phyloP scores from a whole-genome alignment of 2,113 vertebrate genomes.

The Theristicus caerulescens region DNA sequence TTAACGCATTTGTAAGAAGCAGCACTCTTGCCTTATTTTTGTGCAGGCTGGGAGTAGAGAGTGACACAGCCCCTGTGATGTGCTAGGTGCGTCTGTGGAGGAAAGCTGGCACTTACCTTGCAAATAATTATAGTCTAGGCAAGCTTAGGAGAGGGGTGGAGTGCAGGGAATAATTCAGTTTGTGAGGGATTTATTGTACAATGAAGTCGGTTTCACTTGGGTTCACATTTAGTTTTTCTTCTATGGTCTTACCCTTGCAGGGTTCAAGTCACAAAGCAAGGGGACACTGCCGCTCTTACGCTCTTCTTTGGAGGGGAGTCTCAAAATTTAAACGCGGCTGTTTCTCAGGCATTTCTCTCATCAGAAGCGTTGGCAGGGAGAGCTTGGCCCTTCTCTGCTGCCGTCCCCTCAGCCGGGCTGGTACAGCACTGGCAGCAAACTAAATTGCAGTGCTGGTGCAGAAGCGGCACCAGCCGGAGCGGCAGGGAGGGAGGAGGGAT shows the following conservation, averaged over 20 bases:
- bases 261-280: not conserved
- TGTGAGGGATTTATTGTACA: not conserved
- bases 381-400: accelerated
- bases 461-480: not conserved
- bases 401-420: accelerated
- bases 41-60: not conserved
- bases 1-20: not conserved
- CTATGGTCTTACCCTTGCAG: not conserved
- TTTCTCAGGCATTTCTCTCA: not conserved
- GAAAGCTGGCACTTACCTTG: not conserved
- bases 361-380: not conserved
- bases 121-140: not conserved
- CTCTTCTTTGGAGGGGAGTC: not conserved
- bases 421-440: not conserved
- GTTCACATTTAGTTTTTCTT: not conserved
- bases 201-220: not conserved
- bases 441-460: not conserved
- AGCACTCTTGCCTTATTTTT: not conserved
- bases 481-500: not conserved
- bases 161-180: not conserved
- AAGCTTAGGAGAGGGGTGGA: not conserved
- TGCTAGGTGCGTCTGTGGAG: not conserved
- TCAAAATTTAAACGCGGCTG: not conserved
- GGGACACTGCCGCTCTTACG: accelerated
- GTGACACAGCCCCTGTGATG: not conserved